Percentiles rank a stretch among this genome's conserved stretches.
phyloP scores from a whole-genome alignment of 2,113 vertebrate genomes.

The Pollachius pollachius region DNA sequence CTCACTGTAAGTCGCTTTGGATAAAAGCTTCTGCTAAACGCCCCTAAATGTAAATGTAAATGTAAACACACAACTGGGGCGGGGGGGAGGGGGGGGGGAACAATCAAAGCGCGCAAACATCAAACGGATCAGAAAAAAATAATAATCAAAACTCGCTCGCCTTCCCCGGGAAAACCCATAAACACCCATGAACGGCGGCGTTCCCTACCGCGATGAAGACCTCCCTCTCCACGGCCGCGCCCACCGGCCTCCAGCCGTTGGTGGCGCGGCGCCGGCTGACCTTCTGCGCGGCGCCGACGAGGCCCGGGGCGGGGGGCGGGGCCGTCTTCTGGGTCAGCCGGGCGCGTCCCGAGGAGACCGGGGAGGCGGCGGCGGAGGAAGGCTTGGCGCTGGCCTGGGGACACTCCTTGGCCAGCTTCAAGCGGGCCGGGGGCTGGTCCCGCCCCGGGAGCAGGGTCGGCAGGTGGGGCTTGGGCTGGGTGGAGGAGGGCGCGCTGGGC shows the following conservation, averaged over 20 bases:
- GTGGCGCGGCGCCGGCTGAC: conserved; percentile 84
- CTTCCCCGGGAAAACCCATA: background rate
- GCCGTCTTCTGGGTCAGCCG: conserved; percentile 75
- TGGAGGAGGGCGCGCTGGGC: conserved; percentile 84
- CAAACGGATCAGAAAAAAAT: background rate
- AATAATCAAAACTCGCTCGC: background rate
- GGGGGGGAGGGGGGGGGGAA: too few species aligned
- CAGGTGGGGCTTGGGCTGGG: conserved; percentile 84
- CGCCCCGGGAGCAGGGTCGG: conserved; percentile 84
- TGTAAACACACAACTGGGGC: too few species aligned
- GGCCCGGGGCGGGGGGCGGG: conserved; percentile 58
- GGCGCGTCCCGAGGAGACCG: conserved; percentile 72
- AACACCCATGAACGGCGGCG: background rate
- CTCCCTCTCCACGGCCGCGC: conserved; percentile 84
- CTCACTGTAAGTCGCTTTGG: too few species aligned
- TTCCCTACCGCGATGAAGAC: conserved; percentile 92
- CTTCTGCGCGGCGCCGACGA: conserved; percentile 76
- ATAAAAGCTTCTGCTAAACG: too few species aligned
- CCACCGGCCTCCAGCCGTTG: conserved; percentile 91
- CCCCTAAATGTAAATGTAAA: too few species aligned
- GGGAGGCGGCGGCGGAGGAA: conserved; percentile 40
- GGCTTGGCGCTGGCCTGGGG: conserved; percentile 82
- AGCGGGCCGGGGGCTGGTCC: conserved; percentile 70
- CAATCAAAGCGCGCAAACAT: background rate
- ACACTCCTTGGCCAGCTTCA: conserved; percentile 75